Conservation (phyloP, 2,113 vertebrate genomes). For the Syngnathus scovelli region DNA sequence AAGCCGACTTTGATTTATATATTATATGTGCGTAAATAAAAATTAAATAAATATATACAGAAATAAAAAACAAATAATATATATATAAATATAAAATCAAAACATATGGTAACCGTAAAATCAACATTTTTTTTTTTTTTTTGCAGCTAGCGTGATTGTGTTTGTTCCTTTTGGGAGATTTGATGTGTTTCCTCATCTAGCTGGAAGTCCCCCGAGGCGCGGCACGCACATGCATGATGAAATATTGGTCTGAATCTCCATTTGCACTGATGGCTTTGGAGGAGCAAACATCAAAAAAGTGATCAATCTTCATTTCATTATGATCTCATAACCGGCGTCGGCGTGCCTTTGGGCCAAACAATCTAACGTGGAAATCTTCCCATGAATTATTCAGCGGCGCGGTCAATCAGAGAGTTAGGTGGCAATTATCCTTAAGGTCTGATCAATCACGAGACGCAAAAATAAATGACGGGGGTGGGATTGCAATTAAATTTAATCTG, state of each 20-base stretch:
- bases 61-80: too few relatives aligned
- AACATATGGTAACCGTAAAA: constrained; percentile 15
- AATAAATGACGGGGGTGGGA: not conserved
- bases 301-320: constrained; percentile 37
- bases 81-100: not conserved
- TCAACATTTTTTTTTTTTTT: constrained; percentile 20
- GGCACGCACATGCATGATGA: constrained; percentile 5
- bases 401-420: constrained; percentile 20
- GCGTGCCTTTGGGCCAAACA: constrained; percentile 25
- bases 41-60: too few relatives aligned
- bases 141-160: constrained; percentile 8
- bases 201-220: constrained; percentile 21
- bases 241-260: constrained; percentile 19
- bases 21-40: too few relatives aligned
- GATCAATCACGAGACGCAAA: constrained; percentile 29
- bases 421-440: constrained; percentile 34
- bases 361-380: constrained; percentile 39
- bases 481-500: not conserved
- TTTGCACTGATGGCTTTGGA: constrained; percentile 27
- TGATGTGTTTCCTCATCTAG: constrained; percentile 27
- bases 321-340: constrained; percentile 33
- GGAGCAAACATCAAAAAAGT: constrained; percentile 15
- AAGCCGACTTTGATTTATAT: too few relatives aligned
- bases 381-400: constrained; percentile 43
- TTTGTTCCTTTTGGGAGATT: constrained; percentile 26